Evolutionary conservation across 1,140 invertebrate genomes (phyloP).

Genomic region (Drosophila truncata): DNA sequence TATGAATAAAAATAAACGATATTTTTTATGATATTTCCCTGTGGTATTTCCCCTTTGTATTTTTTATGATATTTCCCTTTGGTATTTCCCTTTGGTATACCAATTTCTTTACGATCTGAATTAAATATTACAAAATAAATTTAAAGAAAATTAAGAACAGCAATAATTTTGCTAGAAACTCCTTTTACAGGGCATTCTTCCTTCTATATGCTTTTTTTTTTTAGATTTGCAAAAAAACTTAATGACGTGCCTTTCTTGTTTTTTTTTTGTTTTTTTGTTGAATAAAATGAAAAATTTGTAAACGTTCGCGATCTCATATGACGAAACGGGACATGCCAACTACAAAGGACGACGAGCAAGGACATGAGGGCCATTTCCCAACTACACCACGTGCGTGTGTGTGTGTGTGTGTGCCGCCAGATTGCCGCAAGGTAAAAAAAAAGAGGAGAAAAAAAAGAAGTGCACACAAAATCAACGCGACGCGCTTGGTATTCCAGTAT

Average conservation of each 20-base stretch:
- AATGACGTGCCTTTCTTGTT: constrained; percentile 38
- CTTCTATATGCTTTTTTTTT: not conserved
- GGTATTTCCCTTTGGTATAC: too few relatives aligned
- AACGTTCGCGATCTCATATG: constrained; percentile 78
- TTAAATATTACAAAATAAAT: not conserved
- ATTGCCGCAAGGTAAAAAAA: constrained; percentile 72
- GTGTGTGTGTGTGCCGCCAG: constrained; percentile 60
- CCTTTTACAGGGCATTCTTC: constrained; percentile 5
- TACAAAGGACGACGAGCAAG: constrained; percentile 70
- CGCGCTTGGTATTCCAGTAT: constrained; percentile 45
- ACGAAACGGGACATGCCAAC: constrained; percentile 82
- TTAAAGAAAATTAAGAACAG: not conserved
- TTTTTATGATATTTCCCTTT: too few relatives aligned
- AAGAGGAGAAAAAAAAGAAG: constrained; percentile 49
- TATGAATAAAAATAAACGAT: too few relatives aligned
- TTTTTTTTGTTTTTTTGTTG: constrained; percentile 33
- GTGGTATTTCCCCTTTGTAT: too few relatives aligned
- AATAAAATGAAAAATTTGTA: constrained; percentile 81
- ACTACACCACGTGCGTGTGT: constrained; percentile 39
- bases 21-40: too few relatives aligned
- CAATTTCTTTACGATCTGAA: too few relatives aligned
- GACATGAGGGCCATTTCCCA: constrained; percentile 62
- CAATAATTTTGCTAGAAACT: not conserved
- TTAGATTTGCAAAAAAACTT: not conserved
- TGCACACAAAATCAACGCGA: constrained; percentile 78